Base-by-base conservation (phyloP, 2,113 vertebrate genomes). In the Paramisgurnus dabryanus region DNA sequence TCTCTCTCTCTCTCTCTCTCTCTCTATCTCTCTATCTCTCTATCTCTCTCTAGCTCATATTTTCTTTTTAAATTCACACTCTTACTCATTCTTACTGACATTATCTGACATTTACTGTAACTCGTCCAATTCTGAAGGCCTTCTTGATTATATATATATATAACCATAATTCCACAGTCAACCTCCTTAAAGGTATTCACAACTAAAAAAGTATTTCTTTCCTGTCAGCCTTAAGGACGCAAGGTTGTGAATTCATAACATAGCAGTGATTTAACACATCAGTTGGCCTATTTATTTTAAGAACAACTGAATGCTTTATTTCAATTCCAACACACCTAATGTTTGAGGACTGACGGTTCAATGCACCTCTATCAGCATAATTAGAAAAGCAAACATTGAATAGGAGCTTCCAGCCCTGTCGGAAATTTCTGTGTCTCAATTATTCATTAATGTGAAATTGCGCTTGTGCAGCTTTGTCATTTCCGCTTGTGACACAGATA, bases 401-500 rank as follows among this genome's bases (percentile, higher is more conserved):
- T 6, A 41, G 65, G 49, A 80, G 53, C 60, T 49, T 17, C 34
- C 55, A 60, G 63, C 55, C 53, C 72, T 77, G 78, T 66, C 61
- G 53, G 27, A 73, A 58, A 17, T 67, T 63, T 70, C 34, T 15
- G 11, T 12, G 34, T 64, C 68, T 92, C 89, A 92, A 93, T 93
- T 92, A 92, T 93, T 93, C 91, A 93, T 93, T 90, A 89, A 88
- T 90, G 87, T 89, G 87, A 93, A 93, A 93, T 93, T 92, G 91
- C 91, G 90, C 91, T 92, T 92, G 91, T 91, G 91, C 91, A 91
- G 91, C 90, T 83, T 88, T 87, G 86, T 70, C 83, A 91, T 92
- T 92, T 90, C 88, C 87, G 91, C 89, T 85, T 69, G 85, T 68
- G 88, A 91, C 89, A 81, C 34, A 69, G 79, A 81, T 82, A 81